These are phyloP conservation scores for Calonectris borealis DNA, from an alignment of 2,113 vertebrate genomes.

Conservation along the genomic window DNA sequence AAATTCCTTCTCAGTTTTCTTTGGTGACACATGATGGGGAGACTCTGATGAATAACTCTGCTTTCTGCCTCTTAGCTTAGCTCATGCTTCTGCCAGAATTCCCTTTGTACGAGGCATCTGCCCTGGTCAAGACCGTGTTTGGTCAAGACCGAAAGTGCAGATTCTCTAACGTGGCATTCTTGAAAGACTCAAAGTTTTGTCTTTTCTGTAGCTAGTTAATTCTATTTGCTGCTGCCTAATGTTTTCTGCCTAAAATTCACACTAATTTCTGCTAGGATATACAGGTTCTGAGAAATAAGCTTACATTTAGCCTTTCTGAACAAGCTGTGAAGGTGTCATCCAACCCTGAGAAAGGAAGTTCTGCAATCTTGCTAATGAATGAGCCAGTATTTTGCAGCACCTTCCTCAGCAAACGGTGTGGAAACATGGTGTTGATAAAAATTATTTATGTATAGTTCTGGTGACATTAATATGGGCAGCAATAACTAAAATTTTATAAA, in stretches of 20 bases:
- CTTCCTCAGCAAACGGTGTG: background rate
- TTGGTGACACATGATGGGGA: background rate
- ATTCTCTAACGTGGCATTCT: background rate
- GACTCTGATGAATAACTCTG: background rate
- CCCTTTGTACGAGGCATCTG: background rate
- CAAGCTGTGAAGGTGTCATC: background rate
- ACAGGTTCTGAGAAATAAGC: background rate
- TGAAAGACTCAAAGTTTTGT: background rate
- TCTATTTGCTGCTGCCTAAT: background rate
- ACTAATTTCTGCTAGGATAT: background rate
- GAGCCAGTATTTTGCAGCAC: background rate
- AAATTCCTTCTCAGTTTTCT: background rate
- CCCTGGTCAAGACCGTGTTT: background rate
- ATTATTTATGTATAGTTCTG: background rate
- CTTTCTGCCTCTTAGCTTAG: background rate
- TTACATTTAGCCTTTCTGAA: background rate
- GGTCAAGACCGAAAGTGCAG: background rate
- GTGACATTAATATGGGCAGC: background rate
- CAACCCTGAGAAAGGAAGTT: background rate
- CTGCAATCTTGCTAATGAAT: background rate
- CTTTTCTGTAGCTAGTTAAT: background rate
- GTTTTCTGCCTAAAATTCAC: background rate
- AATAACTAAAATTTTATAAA: background rate
- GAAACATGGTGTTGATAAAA: background rate
- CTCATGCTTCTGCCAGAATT: background rate